Evolutionary conservation across 2,113 vertebrate genomes (phyloP).

Genomic region (Oryzias celebensis): DNA sequence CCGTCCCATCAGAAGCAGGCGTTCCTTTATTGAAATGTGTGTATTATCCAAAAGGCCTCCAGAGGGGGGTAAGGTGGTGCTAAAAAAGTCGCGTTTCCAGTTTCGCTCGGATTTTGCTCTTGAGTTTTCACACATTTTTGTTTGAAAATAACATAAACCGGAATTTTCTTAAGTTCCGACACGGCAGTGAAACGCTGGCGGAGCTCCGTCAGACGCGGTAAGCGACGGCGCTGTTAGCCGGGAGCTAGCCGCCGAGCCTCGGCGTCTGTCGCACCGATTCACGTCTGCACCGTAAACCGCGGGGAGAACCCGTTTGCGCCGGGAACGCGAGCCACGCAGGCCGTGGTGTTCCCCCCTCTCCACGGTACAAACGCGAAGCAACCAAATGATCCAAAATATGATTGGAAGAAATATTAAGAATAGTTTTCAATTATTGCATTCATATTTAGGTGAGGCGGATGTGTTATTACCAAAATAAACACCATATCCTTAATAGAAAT

Average conservation of each 20-base stretch:
- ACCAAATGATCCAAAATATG: neutral
- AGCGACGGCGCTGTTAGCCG: conserved; percentile 39
- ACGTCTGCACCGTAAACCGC: conserved; percentile 10
- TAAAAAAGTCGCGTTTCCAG: conserved; percentile 21
- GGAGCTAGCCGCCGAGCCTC: conserved; percentile 46
- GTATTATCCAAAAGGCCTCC: conserved; percentile 59
- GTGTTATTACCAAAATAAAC: no score
- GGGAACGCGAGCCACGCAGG: neutral
- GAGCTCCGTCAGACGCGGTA: neutral
- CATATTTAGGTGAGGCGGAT: no score
- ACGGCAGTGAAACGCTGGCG: neutral
- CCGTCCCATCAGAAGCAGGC: conserved; percentile 14
- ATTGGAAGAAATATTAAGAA: no score
- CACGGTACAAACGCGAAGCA: neutral
- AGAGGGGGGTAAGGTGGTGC: conserved; percentile 53
- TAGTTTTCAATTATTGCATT: no score
- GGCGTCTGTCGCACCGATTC: conserved; percentile 4
- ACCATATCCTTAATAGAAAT: no score
- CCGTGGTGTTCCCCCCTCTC: neutral
- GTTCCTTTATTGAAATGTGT: conserved; percentile 26
- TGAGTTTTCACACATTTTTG: neutral
- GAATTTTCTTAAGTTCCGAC: neutral
- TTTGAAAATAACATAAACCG: neutral
- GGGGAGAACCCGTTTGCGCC: neutral
- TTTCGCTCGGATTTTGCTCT: neutral